Base-by-base conservation (phyloP, 2,113 vertebrate genomes). In the Polypterus bichir region DNA sequence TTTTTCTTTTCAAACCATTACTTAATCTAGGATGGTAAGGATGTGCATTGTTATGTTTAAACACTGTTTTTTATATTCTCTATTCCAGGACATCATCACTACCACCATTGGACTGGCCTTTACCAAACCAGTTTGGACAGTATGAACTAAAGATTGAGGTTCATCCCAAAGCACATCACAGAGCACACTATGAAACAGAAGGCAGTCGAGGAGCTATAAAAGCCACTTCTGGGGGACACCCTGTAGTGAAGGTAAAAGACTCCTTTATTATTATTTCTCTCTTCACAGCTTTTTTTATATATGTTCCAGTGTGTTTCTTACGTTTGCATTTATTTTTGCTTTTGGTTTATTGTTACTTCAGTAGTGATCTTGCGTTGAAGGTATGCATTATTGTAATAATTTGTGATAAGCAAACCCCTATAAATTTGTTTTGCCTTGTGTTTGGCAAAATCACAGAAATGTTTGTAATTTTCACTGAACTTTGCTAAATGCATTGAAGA, bases 101-200 rank as follows among this genome's bases (percentile, higher is more conserved):
- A 83, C 96, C 95, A 66, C 92, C 96, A 45, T 79, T 98, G 71
- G 95, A 99, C 75, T 98, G 94, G 94, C 95, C 92, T 4, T 83
- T 99, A 74, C 93, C 95, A 45, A 85, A 76, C 83, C 94, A 95
- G 77, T 97, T 91, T 49, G 90, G 92, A 65, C 95, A 96, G 65
- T 94, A 83, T 77, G 96, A 99, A 60, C 80, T 99, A 76, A 97
- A 97, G 84, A 93, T 99, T 70, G 96, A 97, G 78, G 83, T 98
- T 3, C 95, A 99, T 66, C 96, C 96, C 70, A 99, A 99, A 86
- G 91, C 96, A 69, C 94, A 99, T 76, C 96, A 99, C 80, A 81
- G 96, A 83, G 96, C 95, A 52, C 96, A 98, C 81, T 98, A 98
- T 73, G 96, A 98, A 85, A 98, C 96, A 0, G 96, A 98, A 83